Conservation (phyloP, 2,888 invertebrate genomes). For the Chrysodeixis includens region DNA sequence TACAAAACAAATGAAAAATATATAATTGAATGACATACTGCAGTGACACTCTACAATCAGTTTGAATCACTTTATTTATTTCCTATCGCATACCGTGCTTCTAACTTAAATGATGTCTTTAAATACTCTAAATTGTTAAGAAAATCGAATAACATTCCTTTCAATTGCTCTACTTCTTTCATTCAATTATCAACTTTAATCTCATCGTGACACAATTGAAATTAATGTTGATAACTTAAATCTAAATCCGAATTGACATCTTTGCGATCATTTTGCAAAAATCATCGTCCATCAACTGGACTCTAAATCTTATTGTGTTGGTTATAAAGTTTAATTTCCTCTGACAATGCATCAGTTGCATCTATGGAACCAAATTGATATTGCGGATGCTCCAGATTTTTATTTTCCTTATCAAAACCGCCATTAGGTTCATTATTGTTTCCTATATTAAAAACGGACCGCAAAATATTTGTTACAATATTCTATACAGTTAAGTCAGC, state of each 20-base stretch:
- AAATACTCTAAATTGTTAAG: constrained; percentile 59
- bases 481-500: constrained; percentile 66
- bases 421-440: constrained; percentile 43
- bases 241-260: constrained; percentile 60
- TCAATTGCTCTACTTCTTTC: constrained; percentile 24
- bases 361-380: constrained; percentile 26
- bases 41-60: constrained; percentile 41
- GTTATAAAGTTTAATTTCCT: constrained; percentile 42
- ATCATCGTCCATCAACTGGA: constrained; percentile 31
- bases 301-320: constrained; percentile 26
- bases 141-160: constrained; percentile 59
- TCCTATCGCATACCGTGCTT: constrained; percentile 47
- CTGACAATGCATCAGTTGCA: constrained; percentile 34
- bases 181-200: constrained; percentile 50
- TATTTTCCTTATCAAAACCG: constrained; percentile 35
- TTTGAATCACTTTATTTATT: constrained; percentile 51
- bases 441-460: constrained; percentile 31
- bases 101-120: constrained; percentile 56
- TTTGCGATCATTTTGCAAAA: constrained; percentile 54
- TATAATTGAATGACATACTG: constrained; percentile 21
- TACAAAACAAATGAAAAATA: constrained; percentile 40
- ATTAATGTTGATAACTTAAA: constrained; percentile 30
- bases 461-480: constrained; percentile 49
- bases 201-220: constrained; percentile 34
- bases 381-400: constrained; percentile 23